Evolutionary conservation across 2,888 invertebrate genomes (phyloP).

Genomic region (Phortica okadai): DNA sequence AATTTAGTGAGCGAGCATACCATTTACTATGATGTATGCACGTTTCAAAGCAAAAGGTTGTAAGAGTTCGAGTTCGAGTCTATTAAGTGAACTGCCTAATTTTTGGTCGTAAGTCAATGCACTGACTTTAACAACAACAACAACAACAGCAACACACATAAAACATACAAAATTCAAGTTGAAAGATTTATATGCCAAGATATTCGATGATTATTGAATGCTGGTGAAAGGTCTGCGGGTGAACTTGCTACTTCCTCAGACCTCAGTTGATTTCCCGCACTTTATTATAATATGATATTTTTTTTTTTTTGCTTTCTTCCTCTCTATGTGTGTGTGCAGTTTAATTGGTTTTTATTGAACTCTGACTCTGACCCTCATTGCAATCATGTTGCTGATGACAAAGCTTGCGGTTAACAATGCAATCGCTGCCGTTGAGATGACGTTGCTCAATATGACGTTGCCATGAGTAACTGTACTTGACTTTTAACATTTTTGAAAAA

Average conservation of each 20-base stretch:
- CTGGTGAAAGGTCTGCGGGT: conserved; percentile 61
- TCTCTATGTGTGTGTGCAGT: conserved; percentile 47
- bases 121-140: background rate
- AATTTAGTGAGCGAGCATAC: too few relatives aligned
- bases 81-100: conserved; percentile 26
- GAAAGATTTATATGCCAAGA: conserved; percentile 55
- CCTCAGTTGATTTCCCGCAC: background rate
- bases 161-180: background rate
- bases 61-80: background rate
- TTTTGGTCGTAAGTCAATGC: conserved; percentile 13
- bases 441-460: conserved; percentile 8
- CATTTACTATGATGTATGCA: too few relatives aligned
- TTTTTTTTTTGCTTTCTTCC: background rate
- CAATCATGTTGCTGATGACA: conserved; percentile 26
- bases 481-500: background rate
- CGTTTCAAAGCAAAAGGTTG: background rate
- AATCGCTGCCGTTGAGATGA: conserved; percentile 35
- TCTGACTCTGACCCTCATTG: conserved; percentile 67
- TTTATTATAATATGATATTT: background rate
- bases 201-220: conserved; percentile 21
- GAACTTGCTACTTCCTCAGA: conserved; percentile 17
- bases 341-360: conserved; percentile 72
- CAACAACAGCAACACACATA: background rate
- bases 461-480: conserved; percentile 8
- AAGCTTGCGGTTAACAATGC: background rate